Conservation (phyloP, 2,113 vertebrate genomes). For the Petromus typicus region DNA sequence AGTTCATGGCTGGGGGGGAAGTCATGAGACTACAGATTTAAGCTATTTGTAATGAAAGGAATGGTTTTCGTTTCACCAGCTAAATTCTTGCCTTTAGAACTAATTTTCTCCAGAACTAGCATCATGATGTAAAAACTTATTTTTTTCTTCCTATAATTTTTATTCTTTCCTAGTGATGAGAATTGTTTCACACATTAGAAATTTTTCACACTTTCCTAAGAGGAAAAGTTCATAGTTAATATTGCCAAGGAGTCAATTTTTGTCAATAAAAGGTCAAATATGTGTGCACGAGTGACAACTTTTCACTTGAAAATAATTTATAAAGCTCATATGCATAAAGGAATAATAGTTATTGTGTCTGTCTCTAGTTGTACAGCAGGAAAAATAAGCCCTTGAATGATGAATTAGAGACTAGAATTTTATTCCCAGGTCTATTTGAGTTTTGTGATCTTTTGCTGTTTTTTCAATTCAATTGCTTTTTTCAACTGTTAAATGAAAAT, state of each 20-base stretch:
- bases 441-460: background rate
- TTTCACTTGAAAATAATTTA: slow-evolving; percentile 22
- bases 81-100: slow-evolving; percentile 77
- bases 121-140: slow-evolving; percentile 10
- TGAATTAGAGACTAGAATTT: background rate
- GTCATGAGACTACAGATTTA: slow-evolving; percentile 70
- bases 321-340: background rate
- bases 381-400: background rate
- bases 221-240: background rate
- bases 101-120: slow-evolving; percentile 49
- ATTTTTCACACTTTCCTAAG: background rate
- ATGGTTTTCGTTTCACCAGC: slow-evolving; percentile 68
- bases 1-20: slow-evolving; percentile 65
- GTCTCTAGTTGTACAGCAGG: background rate
- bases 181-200: slow-evolving; percentile 6
- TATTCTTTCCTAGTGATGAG: background rate
- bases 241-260: background rate
- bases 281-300: background rate
- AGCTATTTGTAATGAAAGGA: slow-evolving; percentile 75
- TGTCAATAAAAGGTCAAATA: background rate
- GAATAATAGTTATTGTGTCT: background rate
- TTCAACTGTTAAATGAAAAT: background rate
- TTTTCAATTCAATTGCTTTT: slow-evolving; percentile 22
- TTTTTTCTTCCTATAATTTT: slow-evolving; percentile 1
- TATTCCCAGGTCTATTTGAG: background rate